These are phyloP conservation scores for Lissonota sp. DNA, from an alignment of 2,888 invertebrate genomes.

Conservation along the genomic window DNA sequence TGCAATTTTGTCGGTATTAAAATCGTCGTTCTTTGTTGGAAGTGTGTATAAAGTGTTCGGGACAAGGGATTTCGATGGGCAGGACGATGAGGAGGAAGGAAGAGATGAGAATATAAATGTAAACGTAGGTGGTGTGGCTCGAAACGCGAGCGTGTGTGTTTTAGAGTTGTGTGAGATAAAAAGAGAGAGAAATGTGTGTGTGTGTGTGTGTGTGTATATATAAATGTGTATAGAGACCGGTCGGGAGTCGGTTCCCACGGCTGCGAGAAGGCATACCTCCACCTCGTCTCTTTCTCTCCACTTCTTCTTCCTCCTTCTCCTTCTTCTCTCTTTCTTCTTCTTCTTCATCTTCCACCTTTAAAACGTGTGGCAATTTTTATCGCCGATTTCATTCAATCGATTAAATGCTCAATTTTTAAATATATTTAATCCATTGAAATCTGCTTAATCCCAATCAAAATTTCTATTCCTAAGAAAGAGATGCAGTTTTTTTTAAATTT, in stretches of 20 bases:
- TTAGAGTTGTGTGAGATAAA: not conserved
- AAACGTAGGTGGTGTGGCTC: slow-evolving; percentile 51
- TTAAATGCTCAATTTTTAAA: too few relatives aligned
- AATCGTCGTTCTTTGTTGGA: too few relatives aligned
- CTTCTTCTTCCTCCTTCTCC: slow-evolving; percentile 66
- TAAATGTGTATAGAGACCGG: slow-evolving; percentile 56
- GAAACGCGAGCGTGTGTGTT: slow-evolving; percentile 54
- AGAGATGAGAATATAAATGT: slow-evolving; percentile 58
- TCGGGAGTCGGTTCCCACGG: slow-evolving; percentile 82
- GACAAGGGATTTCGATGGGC: too few relatives aligned
- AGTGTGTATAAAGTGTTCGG: slow-evolving; percentile 37
- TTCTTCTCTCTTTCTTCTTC: slow-evolving; percentile 44
- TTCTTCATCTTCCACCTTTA: slow-evolving; percentile 40
- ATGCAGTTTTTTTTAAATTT: too few relatives aligned
- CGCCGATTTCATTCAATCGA: too few relatives aligned
- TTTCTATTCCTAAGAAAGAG: too few relatives aligned
- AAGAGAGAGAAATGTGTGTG: slow-evolving; percentile 60
- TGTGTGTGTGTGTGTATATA: slow-evolving; percentile 45
- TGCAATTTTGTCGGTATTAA: too few relatives aligned
- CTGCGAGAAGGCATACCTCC: slow-evolving; percentile 79
- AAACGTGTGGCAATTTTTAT: too few relatives aligned
- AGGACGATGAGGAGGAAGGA: slow-evolving; percentile 53
- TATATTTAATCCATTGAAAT: too few relatives aligned
- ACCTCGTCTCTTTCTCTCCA: slow-evolving; percentile 71
- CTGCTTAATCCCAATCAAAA: too few relatives aligned